phyloP scores from a whole-genome alignment of 2,888 invertebrate genomes.

The Latheticus oryzae region DNA sequence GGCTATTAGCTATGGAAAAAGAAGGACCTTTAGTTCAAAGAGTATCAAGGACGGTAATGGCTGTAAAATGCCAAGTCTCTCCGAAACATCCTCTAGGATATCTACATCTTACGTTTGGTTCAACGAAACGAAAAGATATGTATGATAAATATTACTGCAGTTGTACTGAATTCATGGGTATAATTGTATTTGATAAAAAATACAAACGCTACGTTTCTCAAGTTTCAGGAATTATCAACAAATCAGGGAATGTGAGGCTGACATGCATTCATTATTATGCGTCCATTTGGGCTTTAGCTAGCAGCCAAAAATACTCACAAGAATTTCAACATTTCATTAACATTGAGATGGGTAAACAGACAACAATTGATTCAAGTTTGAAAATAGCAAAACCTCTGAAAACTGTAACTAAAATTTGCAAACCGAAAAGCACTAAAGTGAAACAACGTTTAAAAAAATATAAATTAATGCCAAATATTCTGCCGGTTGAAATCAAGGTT shows the following conservation, averaged over 20 bases:
- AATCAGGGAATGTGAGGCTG: constrained; percentile 41
- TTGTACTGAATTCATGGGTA: constrained; percentile 54
- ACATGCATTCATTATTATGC: constrained; percentile 79
- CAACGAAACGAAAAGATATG: constrained; percentile 65
- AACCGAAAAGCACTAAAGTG: constrained; percentile 2
- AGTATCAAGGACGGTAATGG: constrained; percentile 78
- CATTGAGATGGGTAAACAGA: constrained; percentile 59
- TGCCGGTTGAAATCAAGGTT: constrained; percentile 58
- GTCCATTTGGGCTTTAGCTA: constrained; percentile 77
- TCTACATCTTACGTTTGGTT: constrained; percentile 74
- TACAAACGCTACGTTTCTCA: constrained; percentile 6
- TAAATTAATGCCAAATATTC: constrained; percentile 54
- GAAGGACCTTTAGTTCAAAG: constrained; percentile 76
- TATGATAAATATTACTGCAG: constrained; percentile 62
- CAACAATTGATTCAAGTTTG: not conserved
- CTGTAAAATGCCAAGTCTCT: constrained; percentile 75
- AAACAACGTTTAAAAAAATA: constrained; percentile 34
- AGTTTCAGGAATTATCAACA: constrained; percentile 42
- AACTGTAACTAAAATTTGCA: too few relatives aligned
- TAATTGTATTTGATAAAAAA: too few relatives aligned
- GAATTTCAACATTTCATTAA: constrained; percentile 74
- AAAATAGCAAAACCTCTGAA: constrained; percentile 2
- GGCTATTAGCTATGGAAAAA: constrained; percentile 71
- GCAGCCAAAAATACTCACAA: constrained; percentile 71
- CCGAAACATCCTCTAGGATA: constrained; percentile 77